Conservation (phyloP, 2,888 invertebrate species). For the Eupithecia subfuscata region DNA sequence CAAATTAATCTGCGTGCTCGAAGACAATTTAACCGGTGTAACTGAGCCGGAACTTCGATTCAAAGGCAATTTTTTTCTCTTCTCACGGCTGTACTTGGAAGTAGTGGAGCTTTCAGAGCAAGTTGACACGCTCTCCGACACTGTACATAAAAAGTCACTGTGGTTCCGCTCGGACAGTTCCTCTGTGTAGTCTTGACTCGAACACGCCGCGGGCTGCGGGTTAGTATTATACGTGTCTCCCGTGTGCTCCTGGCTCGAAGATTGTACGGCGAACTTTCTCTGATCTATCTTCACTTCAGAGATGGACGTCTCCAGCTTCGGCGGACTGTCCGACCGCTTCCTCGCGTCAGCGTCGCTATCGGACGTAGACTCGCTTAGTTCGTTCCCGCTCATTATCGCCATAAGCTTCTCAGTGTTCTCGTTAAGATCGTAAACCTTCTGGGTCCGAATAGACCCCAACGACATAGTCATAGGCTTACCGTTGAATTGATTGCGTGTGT, state of each 20-base stretch:
- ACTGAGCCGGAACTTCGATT: background rate
- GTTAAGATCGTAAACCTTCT: constrained; percentile 72
- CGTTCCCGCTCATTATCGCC: constrained; percentile 65
- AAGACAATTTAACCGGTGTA: constrained; percentile 36
- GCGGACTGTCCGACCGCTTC: constrained; percentile 59
- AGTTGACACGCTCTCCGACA: constrained; percentile 52
- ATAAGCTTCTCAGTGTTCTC: constrained; percentile 71
- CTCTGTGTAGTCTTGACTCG: background rate
- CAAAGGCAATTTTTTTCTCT: constrained; percentile 40
- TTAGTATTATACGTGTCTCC: background rate
- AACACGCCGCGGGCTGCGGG: background rate
- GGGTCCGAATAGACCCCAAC: constrained; percentile 56
- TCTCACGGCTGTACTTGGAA: constrained; percentile 56
- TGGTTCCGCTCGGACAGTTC: background rate
- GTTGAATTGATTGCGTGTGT: background rate
- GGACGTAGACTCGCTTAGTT: constrained; percentile 45
- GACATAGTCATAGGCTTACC: constrained; percentile 55
- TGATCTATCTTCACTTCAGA: constrained; percentile 64
- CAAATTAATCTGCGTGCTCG: constrained; percentile 58
- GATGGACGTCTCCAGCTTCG: constrained; percentile 68
- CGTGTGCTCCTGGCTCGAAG: background rate
- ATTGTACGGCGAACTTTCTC: background rate
- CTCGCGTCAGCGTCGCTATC: constrained; percentile 33
- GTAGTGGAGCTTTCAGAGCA: constrained; percentile 57
- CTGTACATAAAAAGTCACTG: constrained; percentile 62